phyloP scores from a whole-genome alignment of 2,797 vertebrate species.

The Diplodus sargus region DNA sequence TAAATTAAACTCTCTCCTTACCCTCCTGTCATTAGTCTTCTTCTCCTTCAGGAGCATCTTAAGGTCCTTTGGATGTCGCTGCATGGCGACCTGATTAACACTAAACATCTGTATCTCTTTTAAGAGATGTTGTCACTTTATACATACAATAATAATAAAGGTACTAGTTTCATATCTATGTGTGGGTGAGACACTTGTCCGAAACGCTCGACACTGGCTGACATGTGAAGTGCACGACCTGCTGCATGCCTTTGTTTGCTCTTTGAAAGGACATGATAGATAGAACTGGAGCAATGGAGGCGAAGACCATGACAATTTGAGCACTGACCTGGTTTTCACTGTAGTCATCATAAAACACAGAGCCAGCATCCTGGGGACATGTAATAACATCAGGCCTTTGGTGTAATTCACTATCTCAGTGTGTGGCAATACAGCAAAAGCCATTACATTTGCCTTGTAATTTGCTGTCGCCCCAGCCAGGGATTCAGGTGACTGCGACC shows the following conservation, averaged over 20 bases:
- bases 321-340: slow-evolving; percentile 83
- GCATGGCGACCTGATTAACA: slow-evolving; percentile 8
- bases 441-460: slow-evolving; percentile 84
- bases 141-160: slow-evolving; percentile 17
- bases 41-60: not conserved
- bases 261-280: slow-evolving; percentile 77
- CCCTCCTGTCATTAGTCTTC: not conserved
- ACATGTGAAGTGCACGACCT: slow-evolving; percentile 63
- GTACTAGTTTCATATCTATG: slow-evolving; percentile 17
- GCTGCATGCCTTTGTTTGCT: slow-evolving; percentile 72
- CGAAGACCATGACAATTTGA: slow-evolving; percentile 78
- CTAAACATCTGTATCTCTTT: slow-evolving; percentile 17
- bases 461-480: slow-evolving; percentile 69
- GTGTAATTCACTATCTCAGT: slow-evolving; percentile 81
- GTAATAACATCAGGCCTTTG: slow-evolving; percentile 80
- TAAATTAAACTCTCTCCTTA: not conserved
- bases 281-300: slow-evolving; percentile 76
- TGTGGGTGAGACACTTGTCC: slow-evolving; percentile 48
- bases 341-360: slow-evolving; percentile 84
- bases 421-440: slow-evolving; percentile 79
- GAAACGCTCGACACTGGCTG: slow-evolving; percentile 32
- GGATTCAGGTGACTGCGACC: slow-evolving; percentile 79
- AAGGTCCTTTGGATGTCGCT: not conserved
- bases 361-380: slow-evolving; percentile 76
- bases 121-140: slow-evolving; percentile 26